phyloP scores from a whole-genome alignment of 2,888 invertebrate species.

The Drosophila diplacantha region DNA sequence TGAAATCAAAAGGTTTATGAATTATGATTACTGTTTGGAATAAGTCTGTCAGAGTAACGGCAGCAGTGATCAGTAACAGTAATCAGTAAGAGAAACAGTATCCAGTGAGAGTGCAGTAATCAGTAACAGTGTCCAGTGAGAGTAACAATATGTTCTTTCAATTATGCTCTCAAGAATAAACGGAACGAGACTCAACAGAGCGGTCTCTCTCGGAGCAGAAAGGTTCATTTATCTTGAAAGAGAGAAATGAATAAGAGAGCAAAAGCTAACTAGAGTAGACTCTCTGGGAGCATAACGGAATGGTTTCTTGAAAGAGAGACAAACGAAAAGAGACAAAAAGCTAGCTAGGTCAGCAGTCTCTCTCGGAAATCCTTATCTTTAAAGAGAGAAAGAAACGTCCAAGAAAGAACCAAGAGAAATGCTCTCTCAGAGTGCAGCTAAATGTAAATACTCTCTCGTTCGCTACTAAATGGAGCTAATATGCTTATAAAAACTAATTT shows the following conservation, averaged over 20 bases:
- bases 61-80: not conserved
- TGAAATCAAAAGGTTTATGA: constrained; percentile 9
- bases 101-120: not conserved
- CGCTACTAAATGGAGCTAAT: not conserved
- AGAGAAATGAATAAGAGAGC: not conserved
- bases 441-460: constrained; percentile 1
- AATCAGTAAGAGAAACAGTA: not conserved
- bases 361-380: too few relatives aligned
- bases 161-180: not conserved
- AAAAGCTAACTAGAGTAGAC: not conserved
- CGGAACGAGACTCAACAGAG: not conserved
- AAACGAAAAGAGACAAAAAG: not conserved
- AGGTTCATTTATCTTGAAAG: too few relatives aligned
- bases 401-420: too few relatives aligned
- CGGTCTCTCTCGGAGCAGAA: not conserved
- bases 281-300: too few relatives aligned
- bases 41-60: not conserved
- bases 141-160: not conserved
- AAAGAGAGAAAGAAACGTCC: too few relatives aligned
- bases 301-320: too few relatives aligned
- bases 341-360: too few relatives aligned
- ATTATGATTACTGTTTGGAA: not conserved
- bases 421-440: not conserved
- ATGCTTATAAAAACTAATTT: not conserved
- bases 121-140: not conserved